These are phyloP conservation scores for Numenius phaeopus DNA, from an alignment of 2,797 vertebrate genomes.

Conservation along the genomic window DNA sequence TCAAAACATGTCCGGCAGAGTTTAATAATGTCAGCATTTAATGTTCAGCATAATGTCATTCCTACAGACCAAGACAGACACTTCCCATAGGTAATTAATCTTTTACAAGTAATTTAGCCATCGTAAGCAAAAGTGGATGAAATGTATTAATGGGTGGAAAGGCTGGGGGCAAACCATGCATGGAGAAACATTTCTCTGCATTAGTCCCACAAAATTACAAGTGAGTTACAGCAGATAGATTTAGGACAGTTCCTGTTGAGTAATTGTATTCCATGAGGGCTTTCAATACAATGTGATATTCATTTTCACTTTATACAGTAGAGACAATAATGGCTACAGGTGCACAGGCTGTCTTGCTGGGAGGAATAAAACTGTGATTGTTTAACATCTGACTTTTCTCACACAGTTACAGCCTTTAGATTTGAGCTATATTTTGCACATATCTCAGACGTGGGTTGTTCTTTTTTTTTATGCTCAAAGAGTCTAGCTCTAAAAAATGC, in stretches of 20 bases:
- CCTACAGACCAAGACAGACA: conserved; percentile 49
- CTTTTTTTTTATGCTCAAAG: background rate
- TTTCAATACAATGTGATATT: conserved; percentile 78
- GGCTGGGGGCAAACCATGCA: conserved; percentile 39
- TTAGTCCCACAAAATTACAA: conserved; percentile 56
- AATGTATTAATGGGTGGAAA: conserved; percentile 59
- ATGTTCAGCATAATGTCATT: conserved; percentile 45
- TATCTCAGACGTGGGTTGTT: conserved; percentile 19
- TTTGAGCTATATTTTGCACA: conserved; percentile 64
- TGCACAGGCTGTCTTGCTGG: conserved; percentile 67
- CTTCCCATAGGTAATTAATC: conserved; percentile 68
- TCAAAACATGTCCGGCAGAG: conserved; percentile 40
- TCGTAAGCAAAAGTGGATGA: conserved; percentile 59
- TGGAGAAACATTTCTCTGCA: conserved; percentile 53
- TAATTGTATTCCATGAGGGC: conserved; percentile 74
- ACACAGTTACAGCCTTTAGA: conserved; percentile 66
- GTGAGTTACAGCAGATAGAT: conserved; percentile 73
- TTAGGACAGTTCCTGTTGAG: conserved; percentile 75
- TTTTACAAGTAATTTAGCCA: conserved; percentile 61
- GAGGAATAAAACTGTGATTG: conserved; percentile 72
- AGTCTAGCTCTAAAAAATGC: conserved; percentile 46
- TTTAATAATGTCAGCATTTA: conserved; percentile 62
- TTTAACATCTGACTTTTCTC: conserved; percentile 77
- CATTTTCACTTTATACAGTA: conserved; percentile 79
- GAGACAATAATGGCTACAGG: conserved; percentile 75